Evolutionary conservation across 1,140 invertebrate species (phyloP).

Genomic region (Procambarus clarkii): DNA sequence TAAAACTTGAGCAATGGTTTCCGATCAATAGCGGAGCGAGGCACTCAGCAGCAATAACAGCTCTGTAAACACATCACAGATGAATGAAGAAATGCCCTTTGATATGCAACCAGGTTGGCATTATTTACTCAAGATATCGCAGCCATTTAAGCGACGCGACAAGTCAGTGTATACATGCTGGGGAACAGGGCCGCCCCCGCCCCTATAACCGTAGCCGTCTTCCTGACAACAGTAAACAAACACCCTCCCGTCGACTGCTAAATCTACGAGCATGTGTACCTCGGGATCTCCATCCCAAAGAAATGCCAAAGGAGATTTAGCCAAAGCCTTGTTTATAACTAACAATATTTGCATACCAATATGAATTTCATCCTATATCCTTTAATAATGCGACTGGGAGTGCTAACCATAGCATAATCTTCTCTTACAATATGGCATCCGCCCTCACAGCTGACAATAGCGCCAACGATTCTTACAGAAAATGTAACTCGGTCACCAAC

Average conservation of each 20-base stretch:
- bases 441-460: not conserved
- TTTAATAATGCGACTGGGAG: conserved; percentile 37
- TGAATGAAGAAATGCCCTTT: too few relatives aligned
- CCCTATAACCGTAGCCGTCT: too few relatives aligned
- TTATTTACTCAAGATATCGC: too few relatives aligned
- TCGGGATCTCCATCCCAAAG: not conserved
- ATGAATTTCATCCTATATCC: conserved; percentile 38
- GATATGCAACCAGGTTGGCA: too few relatives aligned
- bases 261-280: not conserved
- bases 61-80: too few relatives aligned
- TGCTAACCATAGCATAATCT: not conserved
- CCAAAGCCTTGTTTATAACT: conserved; percentile 41
- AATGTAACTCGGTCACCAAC: not conserved
- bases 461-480: not conserved
- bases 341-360: conserved; percentile 20
- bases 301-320: conserved; percentile 12
- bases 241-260: not conserved
- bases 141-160: too few relatives aligned
- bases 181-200: too few relatives aligned
- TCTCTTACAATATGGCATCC: not conserved
- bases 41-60: too few relatives aligned
- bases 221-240: not conserved
- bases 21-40: too few relatives aligned
- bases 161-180: too few relatives aligned
- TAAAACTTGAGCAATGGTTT: too few relatives aligned